phyloP scores from a whole-genome alignment of 2,797 vertebrate species.

The Typhlichthys subterraneus region DNA sequence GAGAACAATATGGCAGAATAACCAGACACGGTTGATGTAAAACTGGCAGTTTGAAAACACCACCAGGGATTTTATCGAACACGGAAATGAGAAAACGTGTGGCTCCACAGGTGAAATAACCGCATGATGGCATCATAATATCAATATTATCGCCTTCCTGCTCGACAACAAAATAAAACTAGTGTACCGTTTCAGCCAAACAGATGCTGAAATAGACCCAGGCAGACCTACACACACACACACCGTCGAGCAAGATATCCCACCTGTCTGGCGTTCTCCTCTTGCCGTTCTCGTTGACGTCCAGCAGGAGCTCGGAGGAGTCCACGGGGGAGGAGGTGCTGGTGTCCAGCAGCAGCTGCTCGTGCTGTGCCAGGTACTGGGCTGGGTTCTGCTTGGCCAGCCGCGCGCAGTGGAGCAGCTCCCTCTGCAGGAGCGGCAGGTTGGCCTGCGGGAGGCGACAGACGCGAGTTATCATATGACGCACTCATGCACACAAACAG shows the following conservation, averaged over 20 bases:
- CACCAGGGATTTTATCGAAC: too few species aligned
- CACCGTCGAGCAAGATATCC: background rate
- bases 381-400: constrained; percentile 98
- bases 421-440: constrained; percentile 94
- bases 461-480: background rate
- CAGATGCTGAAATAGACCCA: too few species aligned
- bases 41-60: too few species aligned
- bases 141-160: too few species aligned
- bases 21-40: too few species aligned
- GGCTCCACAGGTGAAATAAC: too few species aligned
- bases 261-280: constrained; percentile 79
- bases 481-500: background rate
- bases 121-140: too few species aligned
- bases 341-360: constrained; percentile 95
- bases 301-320: constrained; percentile 93
- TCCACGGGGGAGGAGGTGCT: constrained; percentile 89
- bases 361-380: constrained; percentile 97
- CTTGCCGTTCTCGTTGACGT: constrained; percentile 86
- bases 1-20: too few species aligned
- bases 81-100: too few species aligned
- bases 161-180: too few species aligned
- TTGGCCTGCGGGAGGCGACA: constrained; percentile 83
- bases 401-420: constrained; percentile 93
- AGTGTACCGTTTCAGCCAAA: too few species aligned
- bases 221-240: too few species aligned